A percentile compares a stretch with the other conserved stretches of the same genome.
phyloP scores from a whole-genome alignment of 2,888 invertebrate species.

The Chrysodeixis includens region DNA sequence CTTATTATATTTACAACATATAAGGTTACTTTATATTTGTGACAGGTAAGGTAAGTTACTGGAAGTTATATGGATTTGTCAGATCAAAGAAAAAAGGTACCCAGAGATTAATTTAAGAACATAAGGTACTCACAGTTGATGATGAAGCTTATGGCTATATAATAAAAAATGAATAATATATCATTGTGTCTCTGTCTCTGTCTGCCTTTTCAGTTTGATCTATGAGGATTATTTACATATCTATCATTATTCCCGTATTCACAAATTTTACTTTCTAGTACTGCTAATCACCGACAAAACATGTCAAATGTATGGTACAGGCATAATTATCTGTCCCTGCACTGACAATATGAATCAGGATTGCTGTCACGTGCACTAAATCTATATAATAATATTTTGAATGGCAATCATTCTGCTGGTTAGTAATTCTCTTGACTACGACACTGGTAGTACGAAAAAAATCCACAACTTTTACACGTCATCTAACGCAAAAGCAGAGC shows the following conservation, averaged over 20 bases:
- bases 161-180: neutral
- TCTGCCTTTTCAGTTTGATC: neutral
- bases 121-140: neutral
- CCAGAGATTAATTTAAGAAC: neutral
- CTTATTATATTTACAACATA: conserved; percentile 16
- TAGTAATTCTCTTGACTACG: no score
- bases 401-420: no score
- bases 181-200: neutral
- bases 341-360: no score
- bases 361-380: no score
- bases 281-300: no score
- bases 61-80: conserved; percentile 32
- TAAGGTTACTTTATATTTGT: conserved; percentile 34
- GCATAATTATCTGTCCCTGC: no score
- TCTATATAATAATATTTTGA: no score
- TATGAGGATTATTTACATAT: neutral
- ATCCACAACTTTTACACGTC: no score
- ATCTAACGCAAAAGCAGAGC: no score
- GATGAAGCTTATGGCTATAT: no score
- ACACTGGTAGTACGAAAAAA: no score
- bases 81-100: neutral
- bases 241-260: neutral
- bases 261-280: neutral
- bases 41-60: conserved; percentile 32
- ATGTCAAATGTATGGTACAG: no score